Base-by-base conservation (phyloP, 2,888 invertebrate genomes). In the Unio delphinus region DNA sequence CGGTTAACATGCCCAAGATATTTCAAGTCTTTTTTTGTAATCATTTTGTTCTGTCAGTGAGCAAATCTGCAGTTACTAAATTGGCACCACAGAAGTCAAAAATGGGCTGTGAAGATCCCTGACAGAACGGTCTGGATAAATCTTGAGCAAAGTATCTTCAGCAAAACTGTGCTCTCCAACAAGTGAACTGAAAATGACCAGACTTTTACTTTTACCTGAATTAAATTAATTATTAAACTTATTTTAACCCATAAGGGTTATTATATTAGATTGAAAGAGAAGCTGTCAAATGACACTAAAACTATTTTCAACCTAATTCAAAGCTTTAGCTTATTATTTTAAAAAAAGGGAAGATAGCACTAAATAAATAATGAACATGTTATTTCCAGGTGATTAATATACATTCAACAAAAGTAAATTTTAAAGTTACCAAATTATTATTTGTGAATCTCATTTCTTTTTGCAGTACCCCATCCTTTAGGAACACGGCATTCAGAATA, bases 401-500 rank as follows among this genome's bases (percentile, higher is more conserved):
- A 61, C 72, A 61, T 73, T 80, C 28, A 85, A 73, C 18, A 59
- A 28, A 4, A 64, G 34, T 1, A 61, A n/a, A 58, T 18, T 58
- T 58, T 11, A n/a, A 58, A 58, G 26, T 23, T 58, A 26, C 26
- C n/a, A 58, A 58, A 58, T 23, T 26, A 23, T 58, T 23, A 26
- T 23, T 23, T 23, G 26, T 58, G 23, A 6, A 66, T 61, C 1
- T 72, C 26, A 20, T 73, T 69, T 1, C 76, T 77, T 17, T 75
- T 71, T 4, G 23, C 63, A 11, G 65, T 28, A 58, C 69, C 64
- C 73, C 70, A 26, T 80, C 74, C 17, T 65, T 17, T 6, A 84
- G 82, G 78, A 88, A 88, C 45, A 88, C 86, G n/a, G 88, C 86
- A 61, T 76, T 66, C 55, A 84, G 82, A 58, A 88, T 87, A 26